Conservation (phyloP, 2,797 vertebrate species). For the Leuciscus waleckii region DNA sequence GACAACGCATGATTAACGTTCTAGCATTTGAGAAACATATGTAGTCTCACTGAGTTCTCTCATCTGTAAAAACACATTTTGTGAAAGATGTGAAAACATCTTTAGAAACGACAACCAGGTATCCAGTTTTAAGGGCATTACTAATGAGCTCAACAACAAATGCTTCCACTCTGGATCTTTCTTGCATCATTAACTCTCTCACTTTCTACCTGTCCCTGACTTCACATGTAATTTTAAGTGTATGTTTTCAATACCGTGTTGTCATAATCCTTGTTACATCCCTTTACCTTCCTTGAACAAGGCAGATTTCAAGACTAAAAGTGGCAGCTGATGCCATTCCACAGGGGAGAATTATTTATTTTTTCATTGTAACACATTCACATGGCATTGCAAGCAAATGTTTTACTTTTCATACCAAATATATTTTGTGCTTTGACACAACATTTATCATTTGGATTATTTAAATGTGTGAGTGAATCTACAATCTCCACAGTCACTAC, state of each 20-base stretch:
- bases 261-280: constrained; percentile 23
- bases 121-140: constrained; percentile 35
- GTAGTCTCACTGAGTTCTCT: neutral
- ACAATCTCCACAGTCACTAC: neutral
- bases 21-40: constrained; percentile 4
- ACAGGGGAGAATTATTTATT: neutral
- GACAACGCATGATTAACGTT: neutral
- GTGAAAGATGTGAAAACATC: constrained; percentile 8
- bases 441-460: neutral
- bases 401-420: neutral
- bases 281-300: constrained; percentile 25
- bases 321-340: constrained; percentile 3
- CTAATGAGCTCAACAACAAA: constrained; percentile 39
- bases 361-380: constrained; percentile 4
- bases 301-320: constrained; percentile 13
- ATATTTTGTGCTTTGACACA: constrained; percentile 7
- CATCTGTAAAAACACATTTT: constrained; percentile 4
- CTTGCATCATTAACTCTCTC: constrained; percentile 1
- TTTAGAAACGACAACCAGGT: neutral
- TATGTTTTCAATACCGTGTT: constrained; percentile 16
- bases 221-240: constrained; percentile 13
- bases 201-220: constrained; percentile 11
- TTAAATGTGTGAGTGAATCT: neutral
- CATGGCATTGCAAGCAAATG: neutral
- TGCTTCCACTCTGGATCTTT: neutral